A percentile compares a stretch with the other conserved stretches of the same genome.
These are phyloP conservation scores for Oreonectes daqikongensis DNA, from an alignment of 2,797 vertebrate genomes.

Conservation along the genomic window DNA sequence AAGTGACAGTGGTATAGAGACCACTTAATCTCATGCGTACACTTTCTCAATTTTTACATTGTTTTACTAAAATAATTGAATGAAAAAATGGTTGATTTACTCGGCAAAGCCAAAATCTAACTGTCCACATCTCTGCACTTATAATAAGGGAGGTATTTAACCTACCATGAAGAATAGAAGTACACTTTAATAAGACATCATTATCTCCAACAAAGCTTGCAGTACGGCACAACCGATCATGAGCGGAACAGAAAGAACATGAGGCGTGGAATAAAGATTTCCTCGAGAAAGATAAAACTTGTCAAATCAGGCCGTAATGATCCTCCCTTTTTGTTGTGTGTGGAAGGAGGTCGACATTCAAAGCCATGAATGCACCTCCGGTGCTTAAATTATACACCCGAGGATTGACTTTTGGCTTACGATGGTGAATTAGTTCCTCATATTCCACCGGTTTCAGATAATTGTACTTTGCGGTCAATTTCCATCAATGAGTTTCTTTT, in stretches of 20 bases:
- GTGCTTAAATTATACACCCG: constrained; percentile 45
- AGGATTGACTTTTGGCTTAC: constrained; percentile 26
- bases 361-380: constrained; percentile 36
- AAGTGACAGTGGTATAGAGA: neutral
- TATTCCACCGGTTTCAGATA: constrained; percentile 44
- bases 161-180: constrained; percentile 33
- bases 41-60: neutral
- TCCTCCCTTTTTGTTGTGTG: constrained; percentile 23
- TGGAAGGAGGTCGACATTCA: constrained; percentile 41
- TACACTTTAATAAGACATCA: constrained; percentile 45
- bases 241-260: constrained; percentile 14
- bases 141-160: constrained; percentile 27
- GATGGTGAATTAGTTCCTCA: constrained; percentile 39
- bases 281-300: constrained; percentile 15
- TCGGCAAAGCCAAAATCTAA: neutral
- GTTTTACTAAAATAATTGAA: neutral
- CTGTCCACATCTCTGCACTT: constrained; percentile 24
- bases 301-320: constrained; percentile 28
- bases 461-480: constrained; percentile 50
- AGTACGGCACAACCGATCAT: neutral
- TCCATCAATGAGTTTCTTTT: constrained; percentile 35
- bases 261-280: constrained; percentile 14
- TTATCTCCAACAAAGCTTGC: constrained; percentile 39
- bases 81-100: constrained; percentile 18
- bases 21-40: neutral